Evolutionary conservation across 2,888 invertebrate genomes (phyloP).

Genomic region (Chamaedrilus cognettii): DNA sequence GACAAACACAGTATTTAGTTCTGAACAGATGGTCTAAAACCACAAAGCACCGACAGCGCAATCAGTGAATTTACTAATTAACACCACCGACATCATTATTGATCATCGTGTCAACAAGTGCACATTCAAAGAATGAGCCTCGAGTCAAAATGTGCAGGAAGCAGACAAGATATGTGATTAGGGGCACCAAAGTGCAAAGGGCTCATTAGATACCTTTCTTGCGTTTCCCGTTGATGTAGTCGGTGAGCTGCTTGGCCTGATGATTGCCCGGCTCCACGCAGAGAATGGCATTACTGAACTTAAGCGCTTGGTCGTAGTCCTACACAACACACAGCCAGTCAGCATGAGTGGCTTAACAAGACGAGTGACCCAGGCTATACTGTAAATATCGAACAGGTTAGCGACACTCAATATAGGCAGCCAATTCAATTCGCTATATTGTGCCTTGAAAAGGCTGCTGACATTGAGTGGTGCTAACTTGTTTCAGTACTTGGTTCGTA

Average conservation of each 20-base stretch:
- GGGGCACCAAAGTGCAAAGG: slow-evolving; percentile 18
- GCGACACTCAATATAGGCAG: no score
- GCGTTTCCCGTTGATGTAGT: slow-evolving; percentile 84
- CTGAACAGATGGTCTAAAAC: background rate
- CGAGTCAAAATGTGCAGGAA: background rate
- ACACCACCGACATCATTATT: no score
- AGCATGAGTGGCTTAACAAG: background rate
- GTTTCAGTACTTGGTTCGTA: no score
- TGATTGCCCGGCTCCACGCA: slow-evolving; percentile 84
- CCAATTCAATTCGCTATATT: no score
- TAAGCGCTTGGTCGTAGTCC: slow-evolving; percentile 83
- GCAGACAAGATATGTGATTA: background rate
- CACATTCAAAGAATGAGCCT: no score
- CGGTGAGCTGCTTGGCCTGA: slow-evolving; percentile 81
- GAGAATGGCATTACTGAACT: slow-evolving; percentile 79
- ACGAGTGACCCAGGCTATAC: no score
- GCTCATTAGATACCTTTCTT: slow-evolving; percentile 68
- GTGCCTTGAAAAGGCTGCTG: no score
- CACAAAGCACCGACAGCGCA: no score
- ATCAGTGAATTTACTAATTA: background rate
- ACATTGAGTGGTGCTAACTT: no score
- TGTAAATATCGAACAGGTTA: no score
- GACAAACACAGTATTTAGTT: background rate
- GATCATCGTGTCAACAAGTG: no score
- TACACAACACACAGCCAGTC: slow-evolving; percentile 50